Evolutionary conservation across 2,113 vertebrate genomes (phyloP).

Genomic region (Sialia sialis): DNA sequence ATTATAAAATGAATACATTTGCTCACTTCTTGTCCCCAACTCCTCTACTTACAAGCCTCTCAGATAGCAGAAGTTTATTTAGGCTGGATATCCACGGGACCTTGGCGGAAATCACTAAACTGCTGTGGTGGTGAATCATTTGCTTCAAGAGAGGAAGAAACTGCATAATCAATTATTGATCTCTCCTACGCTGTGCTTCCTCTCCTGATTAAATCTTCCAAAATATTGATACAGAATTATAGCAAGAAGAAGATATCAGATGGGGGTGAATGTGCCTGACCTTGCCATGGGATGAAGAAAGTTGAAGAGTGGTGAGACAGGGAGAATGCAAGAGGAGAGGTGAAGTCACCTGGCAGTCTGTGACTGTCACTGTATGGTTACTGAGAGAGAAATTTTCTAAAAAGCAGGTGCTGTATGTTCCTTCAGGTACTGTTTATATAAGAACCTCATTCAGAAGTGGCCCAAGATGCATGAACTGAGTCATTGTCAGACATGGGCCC

Average conservation of each 20-base stretch:
- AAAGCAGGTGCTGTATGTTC: not conserved
- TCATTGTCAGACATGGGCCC: not conserved
- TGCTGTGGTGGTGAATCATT: not conserved
- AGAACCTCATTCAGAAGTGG: not conserved
- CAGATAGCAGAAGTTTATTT: not conserved
- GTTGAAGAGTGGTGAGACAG: not conserved
- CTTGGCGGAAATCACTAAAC: not conserved
- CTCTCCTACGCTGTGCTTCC: not conserved
- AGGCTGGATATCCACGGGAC: not conserved
- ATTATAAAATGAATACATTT: not conserved
- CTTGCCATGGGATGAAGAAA: not conserved
- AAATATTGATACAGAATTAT: not conserved
- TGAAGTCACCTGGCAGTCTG: not conserved
- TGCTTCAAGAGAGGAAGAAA: not conserved
- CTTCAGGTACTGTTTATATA: not conserved
- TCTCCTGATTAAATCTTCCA: constrained; percentile 45
- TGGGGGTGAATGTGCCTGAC: not conserved
- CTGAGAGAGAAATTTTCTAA: not conserved
- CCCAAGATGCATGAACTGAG: not conserved
- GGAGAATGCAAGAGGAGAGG: not conserved
- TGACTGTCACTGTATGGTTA: not conserved
- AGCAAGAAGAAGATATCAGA: not conserved
- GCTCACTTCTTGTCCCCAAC: not conserved
- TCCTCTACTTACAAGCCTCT: not conserved
- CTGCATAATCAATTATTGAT: constrained; percentile 55